Evolutionary conservation across 2,888 invertebrate species (phyloP).

Genomic region (Hanleya hanleyi): DNA sequence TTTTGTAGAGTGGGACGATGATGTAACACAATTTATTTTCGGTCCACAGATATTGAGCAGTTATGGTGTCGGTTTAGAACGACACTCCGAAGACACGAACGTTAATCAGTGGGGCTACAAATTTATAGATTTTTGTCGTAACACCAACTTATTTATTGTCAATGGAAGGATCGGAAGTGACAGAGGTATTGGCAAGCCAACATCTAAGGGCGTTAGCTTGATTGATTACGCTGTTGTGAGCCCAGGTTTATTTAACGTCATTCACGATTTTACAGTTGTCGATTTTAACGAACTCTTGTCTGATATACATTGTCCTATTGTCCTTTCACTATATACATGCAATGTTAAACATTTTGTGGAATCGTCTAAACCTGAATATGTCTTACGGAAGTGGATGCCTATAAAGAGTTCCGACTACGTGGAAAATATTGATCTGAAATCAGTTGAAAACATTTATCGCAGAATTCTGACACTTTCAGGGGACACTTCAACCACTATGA

Average conservation of each 20-base stretch:
- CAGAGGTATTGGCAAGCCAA: background rate
- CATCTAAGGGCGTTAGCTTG: background rate
- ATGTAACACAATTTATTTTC: background rate
- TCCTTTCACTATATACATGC: too few relatives aligned
- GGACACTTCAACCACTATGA: too few relatives aligned
- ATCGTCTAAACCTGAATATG: too few relatives aligned
- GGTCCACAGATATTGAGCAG: background rate
- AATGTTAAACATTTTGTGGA: too few relatives aligned
- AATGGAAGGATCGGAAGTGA: background rate
- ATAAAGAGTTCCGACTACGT: too few relatives aligned
- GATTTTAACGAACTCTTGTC: background rate
- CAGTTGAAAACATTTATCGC: too few relatives aligned
- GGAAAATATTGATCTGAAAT: too few relatives aligned
- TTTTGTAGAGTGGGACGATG: background rate
- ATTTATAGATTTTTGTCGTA: background rate
- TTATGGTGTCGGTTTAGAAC: background rate
- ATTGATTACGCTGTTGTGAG: background rate
- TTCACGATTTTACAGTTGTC: background rate
- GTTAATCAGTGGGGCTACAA: background rate
- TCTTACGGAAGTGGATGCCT: too few relatives aligned
- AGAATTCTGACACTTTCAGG: too few relatives aligned
- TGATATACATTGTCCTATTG: conserved; percentile 1
- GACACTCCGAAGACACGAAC: background rate
- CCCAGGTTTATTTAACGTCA: background rate
- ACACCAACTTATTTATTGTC: background rate